Conservation (phyloP, 2,113 vertebrate species). For the Ornithorhynchus anatinus region DNA sequence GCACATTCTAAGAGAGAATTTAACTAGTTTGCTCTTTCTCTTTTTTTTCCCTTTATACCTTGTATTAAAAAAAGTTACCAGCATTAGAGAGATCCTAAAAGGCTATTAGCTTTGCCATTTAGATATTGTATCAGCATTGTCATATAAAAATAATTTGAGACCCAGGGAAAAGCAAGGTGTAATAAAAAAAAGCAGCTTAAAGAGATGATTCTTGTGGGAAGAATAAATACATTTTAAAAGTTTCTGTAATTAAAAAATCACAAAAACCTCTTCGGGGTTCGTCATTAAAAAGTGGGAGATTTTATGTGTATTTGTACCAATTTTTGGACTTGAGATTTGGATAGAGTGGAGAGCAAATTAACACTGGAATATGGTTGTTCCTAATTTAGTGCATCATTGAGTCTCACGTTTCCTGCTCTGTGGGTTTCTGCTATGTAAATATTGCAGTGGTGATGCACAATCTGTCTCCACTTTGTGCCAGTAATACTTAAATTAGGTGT, state of each 20-base stretch:
- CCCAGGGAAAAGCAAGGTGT: constrained; percentile 49
- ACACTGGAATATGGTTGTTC: constrained; percentile 92
- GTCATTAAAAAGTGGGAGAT: constrained; percentile 64
- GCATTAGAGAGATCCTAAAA: constrained; percentile 18
- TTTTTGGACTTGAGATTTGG: constrained; percentile 78
- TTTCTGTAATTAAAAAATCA: constrained; percentile 19
- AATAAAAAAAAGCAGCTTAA: constrained; percentile 47
- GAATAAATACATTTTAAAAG: constrained; percentile 49
- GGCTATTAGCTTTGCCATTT: not conserved
- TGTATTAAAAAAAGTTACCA: constrained; percentile 25
- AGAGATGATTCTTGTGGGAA: constrained; percentile 44
- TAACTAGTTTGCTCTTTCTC: not conserved
- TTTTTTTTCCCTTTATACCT: not conserved
- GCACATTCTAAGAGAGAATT: not conserved
- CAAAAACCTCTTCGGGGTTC: constrained; percentile 44
- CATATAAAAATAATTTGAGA: constrained; percentile 55
- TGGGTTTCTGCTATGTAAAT: constrained; percentile 94
- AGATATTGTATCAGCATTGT: not conserved
- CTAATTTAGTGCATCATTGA: constrained; percentile 99
- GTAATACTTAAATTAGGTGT: constrained; percentile 94
- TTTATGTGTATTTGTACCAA: constrained; percentile 67
- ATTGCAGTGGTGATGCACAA: constrained; percentile 89
- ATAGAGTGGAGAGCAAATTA: constrained; percentile 85
- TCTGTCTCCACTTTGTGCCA: constrained; percentile 96
- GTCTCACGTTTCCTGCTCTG: constrained; percentile 92